Percentiles rank a stretch among this genome's conserved stretches.
These are phyloP conservation scores for Spilogale gracilis DNA, from an alignment of 2,113 vertebrate genomes.

Conservation along the genomic window DNA sequence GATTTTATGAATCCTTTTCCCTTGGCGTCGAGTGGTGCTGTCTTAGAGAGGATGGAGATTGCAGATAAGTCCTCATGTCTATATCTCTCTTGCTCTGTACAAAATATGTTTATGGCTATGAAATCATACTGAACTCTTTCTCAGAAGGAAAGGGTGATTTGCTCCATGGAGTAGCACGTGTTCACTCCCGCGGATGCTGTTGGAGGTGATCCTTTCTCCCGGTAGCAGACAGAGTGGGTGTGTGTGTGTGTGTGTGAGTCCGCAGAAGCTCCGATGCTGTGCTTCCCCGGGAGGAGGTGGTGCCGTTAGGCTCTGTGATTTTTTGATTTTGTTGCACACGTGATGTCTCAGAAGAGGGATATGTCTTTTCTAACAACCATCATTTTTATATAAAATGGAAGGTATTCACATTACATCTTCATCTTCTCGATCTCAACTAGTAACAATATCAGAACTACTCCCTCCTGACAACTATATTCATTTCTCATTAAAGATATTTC, in stretches of 20 bases:
- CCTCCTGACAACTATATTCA: constrained; percentile 91
- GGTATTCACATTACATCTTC: constrained; percentile 90
- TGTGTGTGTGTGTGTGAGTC: constrained; percentile 22
- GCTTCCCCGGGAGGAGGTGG: constrained; percentile 64
- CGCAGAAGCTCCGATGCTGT: constrained; percentile 39
- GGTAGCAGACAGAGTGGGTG: not conserved
- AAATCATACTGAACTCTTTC: not conserved
- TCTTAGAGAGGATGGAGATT: not conserved
- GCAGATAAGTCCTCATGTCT: fast-evolving
- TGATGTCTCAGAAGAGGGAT: constrained; percentile 87
- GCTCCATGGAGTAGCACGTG: not conserved
- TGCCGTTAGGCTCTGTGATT: constrained; percentile 64
- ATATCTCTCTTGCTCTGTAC: not conserved
- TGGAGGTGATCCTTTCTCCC: not conserved
- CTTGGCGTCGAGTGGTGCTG: constrained; percentile 30
- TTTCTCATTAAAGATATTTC: constrained; percentile 93
- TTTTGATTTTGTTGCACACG: constrained; percentile 75
- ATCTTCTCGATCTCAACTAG: constrained; percentile 89
- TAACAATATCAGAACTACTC: constrained; percentile 90
- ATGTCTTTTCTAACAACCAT: constrained; percentile 88
- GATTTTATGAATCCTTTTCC: constrained; percentile 61
- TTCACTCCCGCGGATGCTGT: not conserved
- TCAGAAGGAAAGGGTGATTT: constrained; percentile 47
- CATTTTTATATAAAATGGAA: constrained; percentile 88
- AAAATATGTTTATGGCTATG: not conserved